Evolutionary conservation across 2,113 vertebrate species (phyloP).

Genomic region (Cyanistes caeruleus): DNA sequence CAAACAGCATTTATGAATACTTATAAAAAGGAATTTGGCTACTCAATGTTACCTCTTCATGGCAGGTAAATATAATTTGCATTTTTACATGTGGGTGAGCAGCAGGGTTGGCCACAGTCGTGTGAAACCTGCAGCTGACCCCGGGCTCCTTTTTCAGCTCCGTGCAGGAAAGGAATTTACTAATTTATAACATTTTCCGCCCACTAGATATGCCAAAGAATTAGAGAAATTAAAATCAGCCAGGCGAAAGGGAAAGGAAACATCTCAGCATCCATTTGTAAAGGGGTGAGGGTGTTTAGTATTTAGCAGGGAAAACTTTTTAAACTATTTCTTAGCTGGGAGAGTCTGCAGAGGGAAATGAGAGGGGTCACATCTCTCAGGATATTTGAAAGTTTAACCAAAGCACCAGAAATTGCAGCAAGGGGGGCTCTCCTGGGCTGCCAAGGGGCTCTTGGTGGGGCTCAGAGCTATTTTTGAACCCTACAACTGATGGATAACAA

Average conservation of each 20-base stretch:
- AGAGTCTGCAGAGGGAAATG: background rate
- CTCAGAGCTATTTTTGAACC: background rate
- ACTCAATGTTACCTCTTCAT: background rate
- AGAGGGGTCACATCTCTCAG: background rate
- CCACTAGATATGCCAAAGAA: background rate
- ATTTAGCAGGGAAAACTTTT: background rate
- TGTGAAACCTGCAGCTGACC: background rate
- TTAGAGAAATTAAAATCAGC: background rate
- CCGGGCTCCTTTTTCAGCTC: background rate
- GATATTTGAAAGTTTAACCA: background rate
- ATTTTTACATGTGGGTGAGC: background rate
- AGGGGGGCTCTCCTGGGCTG: background rate
- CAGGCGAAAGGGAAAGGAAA: background rate
- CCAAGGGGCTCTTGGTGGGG: background rate
- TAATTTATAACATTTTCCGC: background rate
- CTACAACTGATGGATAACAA: background rate
- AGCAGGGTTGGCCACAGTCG: background rate
- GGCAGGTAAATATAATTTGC: constrained; percentile 1
- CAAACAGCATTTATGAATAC: background rate
- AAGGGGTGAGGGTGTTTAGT: background rate
- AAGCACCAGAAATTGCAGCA: background rate
- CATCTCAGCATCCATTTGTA: background rate
- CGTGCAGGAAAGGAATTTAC: background rate
- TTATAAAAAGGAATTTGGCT: background rate
- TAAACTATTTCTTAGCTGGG: background rate